Base-by-base conservation (phyloP, 2,113 vertebrate species). In the Pseudolaguvia tuberculata region DNA sequence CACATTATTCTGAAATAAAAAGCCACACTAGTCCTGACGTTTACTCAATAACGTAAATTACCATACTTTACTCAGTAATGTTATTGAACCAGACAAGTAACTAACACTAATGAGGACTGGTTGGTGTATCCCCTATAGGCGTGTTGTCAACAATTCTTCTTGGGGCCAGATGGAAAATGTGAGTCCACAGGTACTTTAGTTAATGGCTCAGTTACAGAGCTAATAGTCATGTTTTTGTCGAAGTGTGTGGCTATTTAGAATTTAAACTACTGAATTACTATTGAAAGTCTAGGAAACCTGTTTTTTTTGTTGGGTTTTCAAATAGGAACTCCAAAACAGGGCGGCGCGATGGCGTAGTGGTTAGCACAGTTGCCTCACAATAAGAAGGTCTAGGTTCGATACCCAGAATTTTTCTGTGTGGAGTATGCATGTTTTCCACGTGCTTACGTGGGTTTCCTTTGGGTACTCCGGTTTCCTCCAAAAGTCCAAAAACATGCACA, bases 161-260 rank as follows among this genome's bases (percentile, higher is more conserved):
- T 29, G 21, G 47, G 48, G 27, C 55, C 55, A 58, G 42, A 20
- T 39, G 45, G 55, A 4, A 1, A 27, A 13, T 52, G n/a, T 14
- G 47, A 62, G 29, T 53, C 31, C 25, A 18, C 6, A 21, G 50
- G 45, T 53, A 17, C 7, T 3, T 13, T 31, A 31, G 47, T 62
- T 67, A 69, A 68, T 70, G 56, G 57, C 25, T 42, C 25, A 51
- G 18, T 31, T 52, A 17, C 14, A 70, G 18, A 31, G 67, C 21
- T 70, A 53, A 59, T 61, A 27, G 53, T 65, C 14, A 8, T 51
- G 27, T 13, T 42, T 70, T 29, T 71, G 57, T 23, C 11, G 1
- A 53, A 17, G 47, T 39, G 39, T 42, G 39, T 9, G 21, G 81
- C 73, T 84, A 71, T 68, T 74, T 72, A 51, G 73, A 79, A 68